Conservation (phyloP, 2,113 vertebrate species). For the Atlantisia rogersi region DNA sequence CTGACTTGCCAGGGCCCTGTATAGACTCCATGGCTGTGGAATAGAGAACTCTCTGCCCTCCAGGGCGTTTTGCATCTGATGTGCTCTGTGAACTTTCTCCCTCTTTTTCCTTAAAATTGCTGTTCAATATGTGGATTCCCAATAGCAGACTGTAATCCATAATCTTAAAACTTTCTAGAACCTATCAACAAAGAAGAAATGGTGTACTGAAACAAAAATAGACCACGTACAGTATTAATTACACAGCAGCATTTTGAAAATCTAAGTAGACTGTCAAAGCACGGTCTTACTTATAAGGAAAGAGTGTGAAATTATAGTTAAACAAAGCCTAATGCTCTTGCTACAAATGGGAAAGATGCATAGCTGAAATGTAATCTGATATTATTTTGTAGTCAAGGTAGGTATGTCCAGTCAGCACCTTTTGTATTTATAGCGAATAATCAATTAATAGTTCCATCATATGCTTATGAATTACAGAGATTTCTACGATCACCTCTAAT, state of each 20-base stretch:
- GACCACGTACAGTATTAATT: not conserved
- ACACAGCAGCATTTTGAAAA: not conserved
- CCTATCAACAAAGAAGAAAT: constrained; percentile 73
- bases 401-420: not conserved
- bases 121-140: constrained; percentile 90
- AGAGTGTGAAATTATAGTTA: not conserved
- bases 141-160: constrained; percentile 98
- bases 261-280: not conserved
- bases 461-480: not conserved
- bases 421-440: not conserved
- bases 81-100: constrained; percentile 79
- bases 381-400: not conserved
- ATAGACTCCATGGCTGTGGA: constrained; percentile 99
- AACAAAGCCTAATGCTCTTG: not conserved
- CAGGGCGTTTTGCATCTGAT: constrained; percentile 84
- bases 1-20: constrained; percentile 91
- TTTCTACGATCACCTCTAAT: not conserved
- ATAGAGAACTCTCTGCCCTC: constrained; percentile 93
- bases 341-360: not conserved
- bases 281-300: not conserved
- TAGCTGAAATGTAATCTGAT: not conserved
- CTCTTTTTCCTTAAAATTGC: constrained; percentile 82
- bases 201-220: not conserved
- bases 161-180: constrained; percentile 98
- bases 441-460: not conserved